Evolutionary conservation across 2,888 invertebrate genomes (phyloP).

Genomic region (Vesta saturnalis): DNA sequence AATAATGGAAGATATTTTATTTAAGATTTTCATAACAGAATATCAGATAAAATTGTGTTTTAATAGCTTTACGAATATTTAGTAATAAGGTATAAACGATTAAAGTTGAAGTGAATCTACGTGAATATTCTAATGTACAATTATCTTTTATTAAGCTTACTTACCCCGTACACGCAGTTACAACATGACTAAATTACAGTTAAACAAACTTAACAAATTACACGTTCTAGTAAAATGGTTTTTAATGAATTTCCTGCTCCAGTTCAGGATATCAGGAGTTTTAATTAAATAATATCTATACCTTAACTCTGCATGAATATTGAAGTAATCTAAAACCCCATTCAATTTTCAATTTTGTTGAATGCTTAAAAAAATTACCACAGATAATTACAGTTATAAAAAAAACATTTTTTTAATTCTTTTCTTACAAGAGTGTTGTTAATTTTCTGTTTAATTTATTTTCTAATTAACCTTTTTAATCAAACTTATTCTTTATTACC

Average conservation of each 20-base stretch:
- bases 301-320: neutral
- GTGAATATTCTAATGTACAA: neutral
- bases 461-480: too few relatives aligned
- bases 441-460: too few relatives aligned
- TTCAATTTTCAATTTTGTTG: neutral
- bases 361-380: neutral
- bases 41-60: neutral
- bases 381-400: too few relatives aligned
- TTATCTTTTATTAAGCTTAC: conserved; percentile 1
- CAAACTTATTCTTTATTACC: too few relatives aligned
- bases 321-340: neutral
- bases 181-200: neutral
- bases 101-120: conserved; percentile 1
- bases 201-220: conserved; percentile 9
- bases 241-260: neutral
- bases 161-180: neutral
- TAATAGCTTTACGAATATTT: neutral
- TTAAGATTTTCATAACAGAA: too few relatives aligned
- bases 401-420: too few relatives aligned
- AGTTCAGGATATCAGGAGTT: neutral
- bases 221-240: neutral
- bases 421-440: too few relatives aligned
- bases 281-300: conserved; percentile 2
- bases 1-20: neutral
- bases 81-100: neutral